phyloP scores from a whole-genome alignment of 2,113 vertebrate species.

The zebrafish (Danio rerio) region DNA sequence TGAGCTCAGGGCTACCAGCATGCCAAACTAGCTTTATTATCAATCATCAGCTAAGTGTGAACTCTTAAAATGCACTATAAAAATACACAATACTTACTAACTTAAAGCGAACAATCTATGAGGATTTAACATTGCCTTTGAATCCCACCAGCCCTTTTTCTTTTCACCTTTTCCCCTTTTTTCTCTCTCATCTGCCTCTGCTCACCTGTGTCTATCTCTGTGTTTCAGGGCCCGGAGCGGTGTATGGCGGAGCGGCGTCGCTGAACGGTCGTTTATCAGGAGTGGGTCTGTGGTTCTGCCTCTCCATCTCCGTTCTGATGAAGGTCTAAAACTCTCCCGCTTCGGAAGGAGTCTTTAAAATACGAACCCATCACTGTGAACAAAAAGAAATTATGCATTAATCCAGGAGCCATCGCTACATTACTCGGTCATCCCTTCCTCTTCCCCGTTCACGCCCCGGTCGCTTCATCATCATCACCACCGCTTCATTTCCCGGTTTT shows the following conservation, averaged over 20 bases:
- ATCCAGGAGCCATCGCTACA: slow-evolving; percentile 81
- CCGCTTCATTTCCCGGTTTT: slow-evolving; percentile 51
- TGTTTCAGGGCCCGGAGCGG: slow-evolving; percentile 76
- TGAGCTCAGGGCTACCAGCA: too few species aligned
- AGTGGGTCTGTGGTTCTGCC: slow-evolving; percentile 69
- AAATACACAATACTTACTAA: too few species aligned
- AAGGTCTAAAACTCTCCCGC: slow-evolving; percentile 70
- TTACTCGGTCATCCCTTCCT: slow-evolving; percentile 65
- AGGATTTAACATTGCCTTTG: not conserved
- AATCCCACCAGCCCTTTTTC: too few species aligned
- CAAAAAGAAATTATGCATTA: slow-evolving; percentile 81
- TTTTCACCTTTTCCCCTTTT: not conserved
- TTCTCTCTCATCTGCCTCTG: not conserved
- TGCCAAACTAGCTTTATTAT: too few species aligned
- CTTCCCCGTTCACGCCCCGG: slow-evolving; percentile 51
- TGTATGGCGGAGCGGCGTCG: slow-evolving; percentile 67
- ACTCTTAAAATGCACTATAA: too few species aligned
- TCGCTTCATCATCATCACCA: not conserved
- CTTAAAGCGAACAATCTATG: too few species aligned
- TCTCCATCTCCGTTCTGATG: slow-evolving; percentile 72
- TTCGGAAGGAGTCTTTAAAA: slow-evolving; percentile 76
- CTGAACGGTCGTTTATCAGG: slow-evolving; percentile 64
- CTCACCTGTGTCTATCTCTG: slow-evolving; percentile 4
- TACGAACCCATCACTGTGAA: slow-evolving; percentile 86
- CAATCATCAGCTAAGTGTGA: too few species aligned